phyloP scores from a whole-genome alignment of 2,113 vertebrate genomes.

The Poicephalus meyeri region DNA sequence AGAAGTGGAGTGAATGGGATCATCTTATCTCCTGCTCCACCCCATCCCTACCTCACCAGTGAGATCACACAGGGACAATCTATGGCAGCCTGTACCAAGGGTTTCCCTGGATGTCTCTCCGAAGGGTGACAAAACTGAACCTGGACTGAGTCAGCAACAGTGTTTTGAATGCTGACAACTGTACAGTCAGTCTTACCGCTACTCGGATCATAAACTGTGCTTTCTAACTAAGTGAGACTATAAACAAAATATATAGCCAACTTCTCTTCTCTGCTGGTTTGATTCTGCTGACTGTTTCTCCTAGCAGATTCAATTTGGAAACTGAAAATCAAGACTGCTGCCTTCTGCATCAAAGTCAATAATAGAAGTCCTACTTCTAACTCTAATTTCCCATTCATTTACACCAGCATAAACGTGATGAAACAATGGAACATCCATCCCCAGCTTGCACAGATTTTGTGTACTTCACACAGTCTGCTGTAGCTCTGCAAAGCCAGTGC shows the following conservation, averaged over 20 bases:
- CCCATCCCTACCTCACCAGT: not conserved
- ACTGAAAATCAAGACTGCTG: not conserved
- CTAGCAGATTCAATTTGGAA: not conserved
- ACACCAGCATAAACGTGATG: not conserved
- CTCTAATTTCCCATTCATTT: not conserved
- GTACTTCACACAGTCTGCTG: not conserved
- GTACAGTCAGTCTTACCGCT: not conserved
- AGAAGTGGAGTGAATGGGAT: not conserved
- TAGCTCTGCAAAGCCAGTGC: not conserved
- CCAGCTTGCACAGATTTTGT: not conserved
- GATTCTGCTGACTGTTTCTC: not conserved
- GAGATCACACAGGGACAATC: not conserved
- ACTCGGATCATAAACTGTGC: not conserved
- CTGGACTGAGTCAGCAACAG: not conserved
- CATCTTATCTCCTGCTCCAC: not conserved
- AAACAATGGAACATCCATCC: not conserved
- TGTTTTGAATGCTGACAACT: not conserved
- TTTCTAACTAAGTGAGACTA: not conserved
- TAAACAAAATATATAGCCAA: not conserved
- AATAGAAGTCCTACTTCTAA: not conserved
- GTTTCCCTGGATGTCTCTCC: not conserved
- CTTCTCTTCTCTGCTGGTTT: not conserved
- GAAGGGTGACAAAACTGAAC: not conserved
- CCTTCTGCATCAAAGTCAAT: not conserved
- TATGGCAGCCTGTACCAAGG: not conserved